Conservation (phyloP, 2,113 vertebrate species). For the Brachionichthys hirsutus region DNA sequence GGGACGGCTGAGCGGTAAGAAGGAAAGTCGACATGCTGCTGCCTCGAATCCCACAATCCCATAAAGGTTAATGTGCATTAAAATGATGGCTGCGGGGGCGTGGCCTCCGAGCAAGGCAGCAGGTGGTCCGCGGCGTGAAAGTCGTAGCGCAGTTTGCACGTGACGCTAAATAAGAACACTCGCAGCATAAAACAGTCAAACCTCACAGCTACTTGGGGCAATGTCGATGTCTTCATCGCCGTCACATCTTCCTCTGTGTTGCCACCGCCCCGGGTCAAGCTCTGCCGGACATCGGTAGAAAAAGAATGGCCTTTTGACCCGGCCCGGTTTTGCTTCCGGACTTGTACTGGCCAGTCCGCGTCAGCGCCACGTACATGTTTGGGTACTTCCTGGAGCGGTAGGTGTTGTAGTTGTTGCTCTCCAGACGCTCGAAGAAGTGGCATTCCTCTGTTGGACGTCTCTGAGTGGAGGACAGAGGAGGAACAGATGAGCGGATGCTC, state of each 20-base stretch:
- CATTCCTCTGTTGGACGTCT: conserved; percentile 95
- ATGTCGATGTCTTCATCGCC: conserved; percentile 43
- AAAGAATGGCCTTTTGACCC: conserved; percentile 98
- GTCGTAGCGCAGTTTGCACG: conserved; percentile 11
- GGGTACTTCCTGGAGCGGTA: conserved; percentile 95
- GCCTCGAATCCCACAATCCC: too few relatives aligned
- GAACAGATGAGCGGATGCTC: not conserved
- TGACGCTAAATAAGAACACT: conserved; percentile 25
- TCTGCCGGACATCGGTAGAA: conserved; percentile 95
- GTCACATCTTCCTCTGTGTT: conserved; percentile 43
- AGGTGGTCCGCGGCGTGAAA: conserved; percentile 14
- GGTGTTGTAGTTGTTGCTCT: conserved; percentile 98
- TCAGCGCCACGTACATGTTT: conserved; percentile 95
- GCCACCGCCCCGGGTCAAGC: conserved; percentile 72
- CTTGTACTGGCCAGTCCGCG: conserved; percentile 95
- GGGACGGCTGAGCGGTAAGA: too few relatives aligned
- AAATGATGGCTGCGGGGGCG: too few relatives aligned
- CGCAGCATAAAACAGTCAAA: conserved; percentile 23
- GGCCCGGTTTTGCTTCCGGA: conserved; percentile 89
- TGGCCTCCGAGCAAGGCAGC: too few relatives aligned
- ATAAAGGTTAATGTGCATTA: too few relatives aligned
- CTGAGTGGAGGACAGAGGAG: conserved; percentile 69
- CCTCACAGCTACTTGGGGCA: conserved; percentile 59
- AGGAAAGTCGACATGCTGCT: too few relatives aligned
- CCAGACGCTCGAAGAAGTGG: conserved; percentile 92